These are phyloP conservation scores for Aphaenogaster ashmeadi DNA, from an alignment of 1,140 invertebrate species.

Conservation along the genomic window DNA sequence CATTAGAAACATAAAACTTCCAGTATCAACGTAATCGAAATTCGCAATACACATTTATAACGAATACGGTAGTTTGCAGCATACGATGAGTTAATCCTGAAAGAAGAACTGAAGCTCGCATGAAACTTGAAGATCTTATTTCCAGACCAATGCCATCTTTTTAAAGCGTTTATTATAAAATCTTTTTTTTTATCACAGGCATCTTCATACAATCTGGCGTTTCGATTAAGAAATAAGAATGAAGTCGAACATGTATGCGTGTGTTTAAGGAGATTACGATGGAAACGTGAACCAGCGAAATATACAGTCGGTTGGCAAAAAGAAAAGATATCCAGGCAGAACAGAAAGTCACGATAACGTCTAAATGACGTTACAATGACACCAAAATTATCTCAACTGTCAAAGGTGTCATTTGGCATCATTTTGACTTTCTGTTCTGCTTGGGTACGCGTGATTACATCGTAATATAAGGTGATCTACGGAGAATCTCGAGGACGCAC, in stretches of 20 bases:
- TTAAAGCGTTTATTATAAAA: constrained; percentile 46
- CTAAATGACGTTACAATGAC: too few relatives aligned
- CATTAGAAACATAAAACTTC: neutral
- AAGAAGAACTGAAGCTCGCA: neutral
- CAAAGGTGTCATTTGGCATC: too few relatives aligned
- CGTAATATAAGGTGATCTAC: neutral
- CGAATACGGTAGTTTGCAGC: neutral
- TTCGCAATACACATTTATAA: neutral
- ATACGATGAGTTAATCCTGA: neutral
- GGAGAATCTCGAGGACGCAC: neutral
- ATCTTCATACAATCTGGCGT: constrained; percentile 29
- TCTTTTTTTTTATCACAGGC: constrained; percentile 34
- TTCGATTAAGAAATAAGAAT: neutral
- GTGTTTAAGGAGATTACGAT: neutral
- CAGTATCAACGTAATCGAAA: neutral
- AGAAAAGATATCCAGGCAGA: neutral
- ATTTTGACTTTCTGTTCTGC: too few relatives aligned
- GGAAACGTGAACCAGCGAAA: constrained; percentile 3
- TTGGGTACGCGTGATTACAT: neutral
- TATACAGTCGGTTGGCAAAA: neutral
- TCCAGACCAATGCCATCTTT: neutral
- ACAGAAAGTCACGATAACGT: too few relatives aligned
- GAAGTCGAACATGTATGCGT: neutral
- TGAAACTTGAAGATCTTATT: neutral
- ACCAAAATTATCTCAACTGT: too few relatives aligned